phyloP scores from a whole-genome alignment of 2,113 vertebrate species.

The Nothocercus nigrocapillus region DNA sequence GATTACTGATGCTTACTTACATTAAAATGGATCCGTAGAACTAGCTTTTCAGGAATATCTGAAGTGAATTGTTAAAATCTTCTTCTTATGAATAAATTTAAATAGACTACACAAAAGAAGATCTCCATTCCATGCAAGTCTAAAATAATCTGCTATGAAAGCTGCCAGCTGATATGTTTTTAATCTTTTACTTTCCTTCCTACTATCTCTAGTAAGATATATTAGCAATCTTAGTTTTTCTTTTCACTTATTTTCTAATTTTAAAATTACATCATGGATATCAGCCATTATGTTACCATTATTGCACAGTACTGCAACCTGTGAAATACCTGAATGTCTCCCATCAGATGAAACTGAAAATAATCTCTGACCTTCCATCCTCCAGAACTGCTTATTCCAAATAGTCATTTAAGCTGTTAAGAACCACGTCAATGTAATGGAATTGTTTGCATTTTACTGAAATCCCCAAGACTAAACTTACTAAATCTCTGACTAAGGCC shows the following conservation, averaged over 20 bases:
- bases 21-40: not conserved
- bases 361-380: not conserved
- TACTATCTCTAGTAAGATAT: not conserved
- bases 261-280: not conserved
- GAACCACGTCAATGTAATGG: not conserved
- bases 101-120: not conserved
- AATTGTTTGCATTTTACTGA: slow-evolving; percentile 10
- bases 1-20: not conserved
- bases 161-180: not conserved
- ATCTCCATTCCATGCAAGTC: not conserved
- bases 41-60: not conserved
- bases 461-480: not conserved
- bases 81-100: not conserved
- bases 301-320: not conserved
- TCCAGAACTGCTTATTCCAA: not conserved
- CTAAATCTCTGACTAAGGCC: not conserved
- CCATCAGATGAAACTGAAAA: not conserved
- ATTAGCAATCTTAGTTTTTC: not conserved
- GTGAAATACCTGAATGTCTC: not conserved
- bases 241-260: not conserved
- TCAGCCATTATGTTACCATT: not conserved
- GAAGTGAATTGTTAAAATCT: not conserved
- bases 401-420: not conserved
- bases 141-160: not conserved
- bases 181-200: not conserved